These are phyloP conservation scores for Pristionchus arcanus DNA, from an alignment of 2,888 invertebrate genomes.

Conservation along the genomic window DNA sequence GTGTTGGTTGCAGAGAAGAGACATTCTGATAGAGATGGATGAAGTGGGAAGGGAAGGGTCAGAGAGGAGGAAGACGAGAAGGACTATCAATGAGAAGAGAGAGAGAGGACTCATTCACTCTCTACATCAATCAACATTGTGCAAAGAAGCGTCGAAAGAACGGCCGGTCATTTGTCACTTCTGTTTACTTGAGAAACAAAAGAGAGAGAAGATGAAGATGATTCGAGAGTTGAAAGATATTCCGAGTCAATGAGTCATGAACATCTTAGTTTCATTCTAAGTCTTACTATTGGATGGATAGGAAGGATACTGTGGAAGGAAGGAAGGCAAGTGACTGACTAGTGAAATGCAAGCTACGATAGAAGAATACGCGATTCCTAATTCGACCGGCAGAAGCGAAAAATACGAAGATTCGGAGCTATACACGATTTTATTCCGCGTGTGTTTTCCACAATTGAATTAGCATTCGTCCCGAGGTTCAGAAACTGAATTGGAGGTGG, in stretches of 20 bases:
- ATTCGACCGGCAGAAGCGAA: neutral
- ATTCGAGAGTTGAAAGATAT: neutral
- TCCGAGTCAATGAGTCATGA: neutral
- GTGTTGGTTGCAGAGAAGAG: neutral
- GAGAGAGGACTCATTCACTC: constrained; percentile 21
- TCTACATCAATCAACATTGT: constrained; percentile 12
- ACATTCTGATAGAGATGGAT: constrained; percentile 38
- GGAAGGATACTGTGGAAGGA: neutral
- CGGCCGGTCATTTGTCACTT: constrained; percentile 45
- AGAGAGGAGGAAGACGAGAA: neutral
- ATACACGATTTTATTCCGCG: neutral
- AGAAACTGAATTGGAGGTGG: neutral
- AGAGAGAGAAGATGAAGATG: neutral
- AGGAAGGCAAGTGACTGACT: neutral
- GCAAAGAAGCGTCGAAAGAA: constrained; percentile 27
- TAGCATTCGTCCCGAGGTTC: neutral
- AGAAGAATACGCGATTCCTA: neutral
- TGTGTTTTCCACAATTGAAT: neutral
- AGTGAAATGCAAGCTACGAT: neutral
- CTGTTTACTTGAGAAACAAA: constrained; percentile 45
- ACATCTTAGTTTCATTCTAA: neutral
- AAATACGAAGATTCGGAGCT: constrained; percentile 4
- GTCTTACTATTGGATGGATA: neutral
- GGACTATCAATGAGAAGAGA: neutral
- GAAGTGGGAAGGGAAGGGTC: neutral